phyloP scores from a whole-genome alignment of 2,113 vertebrate species.

The Rutilus rutilus region DNA sequence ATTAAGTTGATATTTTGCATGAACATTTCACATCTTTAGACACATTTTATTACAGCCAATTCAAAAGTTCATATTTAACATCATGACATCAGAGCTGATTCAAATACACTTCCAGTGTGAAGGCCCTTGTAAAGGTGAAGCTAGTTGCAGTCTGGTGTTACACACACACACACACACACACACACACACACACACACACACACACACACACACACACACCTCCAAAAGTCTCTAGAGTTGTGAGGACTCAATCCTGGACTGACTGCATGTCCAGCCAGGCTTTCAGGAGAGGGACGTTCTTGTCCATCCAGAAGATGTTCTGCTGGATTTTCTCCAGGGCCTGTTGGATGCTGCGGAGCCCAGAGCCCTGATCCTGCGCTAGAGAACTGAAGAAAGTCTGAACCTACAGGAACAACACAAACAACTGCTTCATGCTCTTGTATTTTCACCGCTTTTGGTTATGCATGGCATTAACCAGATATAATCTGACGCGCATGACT shows the following conservation, averaged over 20 bases:
- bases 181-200: too few relatives aligned
- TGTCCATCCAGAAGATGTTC: conserved; percentile 87
- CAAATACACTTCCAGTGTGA: neutral
- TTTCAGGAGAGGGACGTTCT: conserved; percentile 79
- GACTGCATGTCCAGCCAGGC: conserved; percentile 73
- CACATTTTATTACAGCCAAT: neutral
- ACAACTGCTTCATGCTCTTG: neutral
- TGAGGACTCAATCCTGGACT: neutral
- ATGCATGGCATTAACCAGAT: neutral
- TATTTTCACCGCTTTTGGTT: neutral
- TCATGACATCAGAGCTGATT: neutral
- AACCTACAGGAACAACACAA: conserved; percentile 72
- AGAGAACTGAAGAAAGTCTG: conserved; percentile 82
- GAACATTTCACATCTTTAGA: neutral
- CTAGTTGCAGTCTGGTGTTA: too few relatives aligned
- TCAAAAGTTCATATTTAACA: neutral
- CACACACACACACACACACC: too few relatives aligned
- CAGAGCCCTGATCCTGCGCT: conserved; percentile 75
- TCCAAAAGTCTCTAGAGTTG: neutral
- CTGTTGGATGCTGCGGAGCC: conserved; percentile 85
- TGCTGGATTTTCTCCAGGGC: conserved; percentile 84
- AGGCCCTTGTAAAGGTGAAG: neutral
- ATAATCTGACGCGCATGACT: neutral
- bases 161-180: too few relatives aligned
- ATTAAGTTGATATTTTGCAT: neutral